Conservation (phyloP, 2,113 vertebrate species). For the Sorex araneus region DNA sequence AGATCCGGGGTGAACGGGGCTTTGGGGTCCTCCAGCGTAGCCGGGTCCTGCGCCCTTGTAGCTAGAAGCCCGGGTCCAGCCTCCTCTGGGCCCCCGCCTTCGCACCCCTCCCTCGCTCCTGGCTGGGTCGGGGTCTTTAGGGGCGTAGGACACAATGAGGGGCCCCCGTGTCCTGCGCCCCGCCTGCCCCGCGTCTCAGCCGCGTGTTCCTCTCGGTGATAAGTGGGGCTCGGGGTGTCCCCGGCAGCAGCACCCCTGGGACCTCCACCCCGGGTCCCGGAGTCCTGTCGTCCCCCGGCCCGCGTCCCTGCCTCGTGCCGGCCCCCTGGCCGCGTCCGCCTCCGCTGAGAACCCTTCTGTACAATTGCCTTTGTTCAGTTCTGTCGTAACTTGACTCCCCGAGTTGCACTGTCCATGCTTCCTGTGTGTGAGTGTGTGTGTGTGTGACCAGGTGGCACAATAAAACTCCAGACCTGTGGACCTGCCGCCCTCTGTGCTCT, state of each 20-base stretch:
- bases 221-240: conserved; percentile 56
- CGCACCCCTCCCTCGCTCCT: too few relatives aligned
- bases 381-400: conserved; percentile 79
- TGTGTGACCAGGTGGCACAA: conserved; percentile 69
- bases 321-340: conserved; percentile 16
- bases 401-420: conserved; percentile 81
- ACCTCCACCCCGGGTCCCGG: conserved; percentile 38
- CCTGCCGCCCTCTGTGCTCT: too few relatives aligned
- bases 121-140: too few relatives aligned
- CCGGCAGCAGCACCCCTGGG: conserved; percentile 52
- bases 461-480: conserved; percentile 62
- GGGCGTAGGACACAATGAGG: too few relatives aligned
- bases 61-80: too few relatives aligned
- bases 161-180: too few relatives aligned
- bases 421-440: neutral
- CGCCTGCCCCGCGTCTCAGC: conserved; percentile 11
- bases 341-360: conserved; percentile 77
- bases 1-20: conserved; percentile 16
- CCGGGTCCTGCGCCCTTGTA: too few relatives aligned
- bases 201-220: neutral
- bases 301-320: conserved; percentile 37
- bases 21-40: too few relatives aligned
- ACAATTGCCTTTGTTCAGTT: conserved; percentile 83
- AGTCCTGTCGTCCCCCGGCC: conserved; percentile 67
- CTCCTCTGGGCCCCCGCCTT: too few relatives aligned